Conservation (phyloP, 2,113 vertebrate species). For the Symphodus melops region DNA sequence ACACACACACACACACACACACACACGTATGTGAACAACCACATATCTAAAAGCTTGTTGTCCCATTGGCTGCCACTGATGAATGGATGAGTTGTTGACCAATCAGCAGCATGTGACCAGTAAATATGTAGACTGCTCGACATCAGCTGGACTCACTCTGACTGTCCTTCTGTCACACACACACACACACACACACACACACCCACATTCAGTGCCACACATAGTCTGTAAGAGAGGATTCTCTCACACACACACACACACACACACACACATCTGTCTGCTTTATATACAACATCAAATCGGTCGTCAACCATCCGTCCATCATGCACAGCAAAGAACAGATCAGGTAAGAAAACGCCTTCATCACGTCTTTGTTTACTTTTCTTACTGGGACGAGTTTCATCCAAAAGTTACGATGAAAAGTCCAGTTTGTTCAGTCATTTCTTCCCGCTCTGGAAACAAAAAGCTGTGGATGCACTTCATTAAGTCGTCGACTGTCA, state of each 20-base stretch:
- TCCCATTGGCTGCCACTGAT: conserved; percentile 60
- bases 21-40: conserved; percentile 6
- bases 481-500: too few species aligned
- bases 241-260: neutral
- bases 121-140: conserved; percentile 47
- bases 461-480: too few species aligned
- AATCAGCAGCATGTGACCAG: conserved; percentile 66
- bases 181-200: conserved; percentile 7
- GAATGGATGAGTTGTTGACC: conserved; percentile 54
- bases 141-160: conserved; percentile 18
- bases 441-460: too few species aligned
- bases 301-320: neutral
- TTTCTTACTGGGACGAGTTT: too few species aligned
- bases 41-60: neutral
- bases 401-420: too few species aligned
- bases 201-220: neutral
- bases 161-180: conserved; percentile 2
- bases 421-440: too few species aligned
- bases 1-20: too few species aligned
- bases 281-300: neutral
- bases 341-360: conserved; percentile 75
- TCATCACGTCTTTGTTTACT: neutral
- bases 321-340: conserved; percentile 83
- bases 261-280: conserved; percentile 4
- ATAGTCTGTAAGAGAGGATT: neutral